phyloP scores from a whole-genome alignment of 2,113 vertebrate species.

The Siphamia tubifer region DNA sequence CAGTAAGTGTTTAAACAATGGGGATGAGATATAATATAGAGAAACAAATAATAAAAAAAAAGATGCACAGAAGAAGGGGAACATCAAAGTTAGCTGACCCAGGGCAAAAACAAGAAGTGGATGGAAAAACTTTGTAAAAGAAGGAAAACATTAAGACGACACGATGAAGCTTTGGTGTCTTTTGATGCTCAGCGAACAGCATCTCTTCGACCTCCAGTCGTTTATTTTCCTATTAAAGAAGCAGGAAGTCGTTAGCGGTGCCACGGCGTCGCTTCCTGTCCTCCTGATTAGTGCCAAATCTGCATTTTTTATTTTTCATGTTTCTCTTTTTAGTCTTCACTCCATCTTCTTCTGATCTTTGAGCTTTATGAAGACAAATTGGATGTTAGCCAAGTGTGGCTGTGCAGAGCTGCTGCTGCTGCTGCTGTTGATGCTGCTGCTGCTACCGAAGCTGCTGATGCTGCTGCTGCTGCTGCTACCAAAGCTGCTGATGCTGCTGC shows the following conservation, averaged over 20 bases:
- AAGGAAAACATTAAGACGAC: no score
- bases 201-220: slow-evolving; percentile 16
- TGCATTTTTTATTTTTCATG: slow-evolving; percentile 20
- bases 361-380: slow-evolving; percentile 66
- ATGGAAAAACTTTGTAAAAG: no score
- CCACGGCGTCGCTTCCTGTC: slow-evolving; percentile 47
- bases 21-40: no score
- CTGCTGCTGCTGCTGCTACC: slow-evolving; percentile 10
- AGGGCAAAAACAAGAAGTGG: no score
- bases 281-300: slow-evolving; percentile 44
- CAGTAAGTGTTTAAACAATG: no score
- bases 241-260: slow-evolving; percentile 56
- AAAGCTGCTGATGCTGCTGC: no score
- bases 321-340: slow-evolving; percentile 28
- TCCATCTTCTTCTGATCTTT: slow-evolving; percentile 53
- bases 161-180: no score
- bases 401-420: background rate
- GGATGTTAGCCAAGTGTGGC: slow-evolving; percentile 39
- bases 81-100: no score
- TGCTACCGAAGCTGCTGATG: slow-evolving; percentile 4
- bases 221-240: slow-evolving; percentile 66
- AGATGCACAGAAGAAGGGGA: no score
- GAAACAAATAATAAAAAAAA: no score
- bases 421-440: no score
- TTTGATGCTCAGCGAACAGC: slow-evolving; percentile 30